Evolutionary conservation across 2,797 vertebrate genomes (phyloP).

Genomic region (Sternotherus odoratus): DNA sequence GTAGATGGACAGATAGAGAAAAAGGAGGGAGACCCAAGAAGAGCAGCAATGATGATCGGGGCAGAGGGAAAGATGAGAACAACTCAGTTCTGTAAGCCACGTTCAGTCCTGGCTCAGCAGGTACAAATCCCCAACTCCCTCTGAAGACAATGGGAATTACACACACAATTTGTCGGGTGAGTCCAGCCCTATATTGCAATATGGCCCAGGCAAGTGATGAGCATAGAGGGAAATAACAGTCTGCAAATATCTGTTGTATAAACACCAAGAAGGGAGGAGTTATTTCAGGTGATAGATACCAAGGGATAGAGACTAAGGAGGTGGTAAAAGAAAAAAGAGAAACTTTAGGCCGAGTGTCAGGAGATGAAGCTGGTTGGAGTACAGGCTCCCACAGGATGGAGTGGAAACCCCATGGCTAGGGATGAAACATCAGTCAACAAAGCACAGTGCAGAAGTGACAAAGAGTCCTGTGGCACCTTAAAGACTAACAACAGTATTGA

Average conservation of each 20-base stretch:
- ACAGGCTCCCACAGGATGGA: not conserved
- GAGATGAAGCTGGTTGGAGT: conserved; percentile 15
- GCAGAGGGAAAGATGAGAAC: not conserved
- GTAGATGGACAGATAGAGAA: not conserved
- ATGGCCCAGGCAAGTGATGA: conserved; percentile 45
- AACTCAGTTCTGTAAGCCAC: not conserved
- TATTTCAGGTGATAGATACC: not conserved
- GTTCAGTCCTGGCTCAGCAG: not conserved
- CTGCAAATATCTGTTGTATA: conserved; percentile 65
- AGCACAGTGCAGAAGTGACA: not conserved
- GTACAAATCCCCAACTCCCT: not conserved
- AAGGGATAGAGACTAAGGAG: conserved; percentile 39
- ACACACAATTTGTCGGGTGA: not conserved
- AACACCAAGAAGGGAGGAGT: conserved; percentile 61
- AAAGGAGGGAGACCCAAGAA: not conserved
- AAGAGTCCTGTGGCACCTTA: too few species aligned
- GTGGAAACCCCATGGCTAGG: not conserved
- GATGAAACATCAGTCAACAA: too few species aligned
- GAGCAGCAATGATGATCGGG: not conserved
- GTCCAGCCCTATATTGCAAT: not conserved
- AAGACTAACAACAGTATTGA: too few species aligned
- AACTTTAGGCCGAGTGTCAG: conserved; percentile 42
- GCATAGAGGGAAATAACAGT: conserved; percentile 64
- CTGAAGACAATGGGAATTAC: not conserved
- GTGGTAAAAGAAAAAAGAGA: conserved; percentile 50